A percentile compares a stretch with the other conserved stretches of the same genome.
Evolutionary conservation across 2,797 vertebrate species (phyloP).

Genomic region (Falco rusticolus): DNA sequence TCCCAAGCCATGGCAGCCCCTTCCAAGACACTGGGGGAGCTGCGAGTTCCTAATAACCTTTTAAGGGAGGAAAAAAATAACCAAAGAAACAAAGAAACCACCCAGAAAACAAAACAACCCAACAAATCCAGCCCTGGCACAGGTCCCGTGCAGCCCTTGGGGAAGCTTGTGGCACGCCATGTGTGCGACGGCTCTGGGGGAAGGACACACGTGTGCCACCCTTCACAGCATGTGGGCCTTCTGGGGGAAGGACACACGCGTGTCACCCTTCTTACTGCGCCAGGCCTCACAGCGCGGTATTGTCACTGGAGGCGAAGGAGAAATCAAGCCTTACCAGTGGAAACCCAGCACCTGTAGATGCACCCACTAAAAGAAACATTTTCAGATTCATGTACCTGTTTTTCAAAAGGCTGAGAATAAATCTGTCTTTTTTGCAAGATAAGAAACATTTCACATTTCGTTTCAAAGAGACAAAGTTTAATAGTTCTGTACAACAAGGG

Average conservation of each 20-base stretch:
- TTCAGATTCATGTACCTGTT: not conserved
- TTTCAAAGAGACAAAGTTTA: conserved; percentile 51
- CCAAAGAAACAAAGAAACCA: not conserved
- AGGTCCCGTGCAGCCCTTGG: not conserved
- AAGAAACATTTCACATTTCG: conserved; percentile 43
- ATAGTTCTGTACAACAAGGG: conserved; percentile 13
- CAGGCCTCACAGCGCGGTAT: not conserved
- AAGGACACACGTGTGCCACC: accelerated
- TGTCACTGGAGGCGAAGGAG: not conserved
- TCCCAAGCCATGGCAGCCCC: accelerated
- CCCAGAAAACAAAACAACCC: not conserved
- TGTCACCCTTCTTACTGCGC: not conserved
- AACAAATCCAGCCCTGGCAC: not conserved
- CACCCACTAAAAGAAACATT: not conserved
- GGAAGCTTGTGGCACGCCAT: not conserved
- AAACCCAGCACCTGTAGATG: not conserved
- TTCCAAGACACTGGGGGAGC: accelerated
- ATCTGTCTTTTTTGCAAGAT: conserved; percentile 3
- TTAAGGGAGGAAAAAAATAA: too few species aligned
- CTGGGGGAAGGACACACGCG: too few species aligned
- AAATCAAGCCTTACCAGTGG: not conserved
- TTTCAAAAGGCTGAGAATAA: conserved; percentile 12
- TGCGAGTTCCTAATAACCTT: accelerated
- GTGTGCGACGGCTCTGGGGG: not conserved
- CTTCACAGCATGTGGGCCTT: too few species aligned